Percentiles rank a stretch among this genome's conserved stretches.
These are phyloP conservation scores for Gambelia wislizenii DNA, from an alignment of 2,797 vertebrate species.

Conservation along the genomic window DNA sequence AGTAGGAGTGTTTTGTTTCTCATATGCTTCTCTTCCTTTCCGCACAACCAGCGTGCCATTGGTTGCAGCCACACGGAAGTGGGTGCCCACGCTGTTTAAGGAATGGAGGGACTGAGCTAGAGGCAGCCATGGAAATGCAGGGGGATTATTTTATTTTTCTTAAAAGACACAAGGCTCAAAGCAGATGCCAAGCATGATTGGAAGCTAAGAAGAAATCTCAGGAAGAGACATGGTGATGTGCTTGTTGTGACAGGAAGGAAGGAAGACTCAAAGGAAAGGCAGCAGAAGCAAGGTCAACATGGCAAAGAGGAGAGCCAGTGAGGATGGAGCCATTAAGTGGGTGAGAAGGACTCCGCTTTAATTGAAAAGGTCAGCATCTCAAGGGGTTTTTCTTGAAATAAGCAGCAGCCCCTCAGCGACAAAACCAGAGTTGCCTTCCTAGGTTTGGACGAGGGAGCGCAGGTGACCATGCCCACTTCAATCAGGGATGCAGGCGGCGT, in stretches of 20 bases:
- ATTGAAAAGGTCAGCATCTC: no score
- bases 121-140: background rate
- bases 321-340: no score
- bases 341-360: background rate
- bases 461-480: background rate
- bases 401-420: background rate
- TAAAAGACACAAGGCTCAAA: background rate
- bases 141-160: background rate
- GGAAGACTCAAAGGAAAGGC: background rate
- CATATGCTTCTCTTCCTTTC: no score
- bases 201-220: background rate
- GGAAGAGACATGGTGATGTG: background rate
- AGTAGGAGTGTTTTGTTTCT: no score
- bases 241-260: background rate
- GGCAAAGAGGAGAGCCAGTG: background rate
- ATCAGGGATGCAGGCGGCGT: background rate
- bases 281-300: background rate
- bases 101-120: background rate
- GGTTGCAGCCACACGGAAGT: no score
- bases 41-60: no score
- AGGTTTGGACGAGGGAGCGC: background rate
- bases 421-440: no score
- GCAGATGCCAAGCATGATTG: background rate
- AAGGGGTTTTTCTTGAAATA: no score
- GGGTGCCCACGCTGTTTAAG: no score